Evolutionary conservation across 2,113 vertebrate genomes (phyloP).

Genomic region (Hippoglossus stenolepis): DNA sequence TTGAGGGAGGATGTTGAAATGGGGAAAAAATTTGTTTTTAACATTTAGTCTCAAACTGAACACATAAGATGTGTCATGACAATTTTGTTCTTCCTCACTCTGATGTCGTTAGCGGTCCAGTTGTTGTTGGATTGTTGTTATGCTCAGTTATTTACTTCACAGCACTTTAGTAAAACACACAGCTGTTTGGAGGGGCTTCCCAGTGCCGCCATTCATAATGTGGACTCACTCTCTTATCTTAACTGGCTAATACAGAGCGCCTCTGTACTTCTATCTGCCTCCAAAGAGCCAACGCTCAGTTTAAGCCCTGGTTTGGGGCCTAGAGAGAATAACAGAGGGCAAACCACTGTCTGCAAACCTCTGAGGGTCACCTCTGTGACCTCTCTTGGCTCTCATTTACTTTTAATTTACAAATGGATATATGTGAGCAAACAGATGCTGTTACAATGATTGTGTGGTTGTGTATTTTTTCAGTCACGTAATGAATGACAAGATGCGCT

Average conservation of each 20-base stretch:
- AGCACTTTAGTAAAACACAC: constrained; percentile 43
- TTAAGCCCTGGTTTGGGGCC: constrained; percentile 44
- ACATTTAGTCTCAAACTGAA: too few relatives aligned
- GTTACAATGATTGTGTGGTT: constrained; percentile 26
- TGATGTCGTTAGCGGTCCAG: not conserved
- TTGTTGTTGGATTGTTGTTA: too few relatives aligned
- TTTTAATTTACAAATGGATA: constrained; percentile 22
- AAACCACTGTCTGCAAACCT: constrained; percentile 16
- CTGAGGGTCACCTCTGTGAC: constrained; percentile 17
- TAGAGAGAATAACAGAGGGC: constrained; percentile 26
- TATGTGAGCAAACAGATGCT: constrained; percentile 9
- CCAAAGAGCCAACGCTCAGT: constrained; percentile 58
- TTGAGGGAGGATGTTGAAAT: too few relatives aligned
- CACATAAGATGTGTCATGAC: too few relatives aligned
- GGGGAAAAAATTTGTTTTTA: too few relatives aligned
- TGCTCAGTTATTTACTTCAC: constrained; percentile 36
- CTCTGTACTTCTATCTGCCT: constrained; percentile 65
- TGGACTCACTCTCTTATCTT: constrained; percentile 68
- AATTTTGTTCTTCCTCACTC: not conserved
- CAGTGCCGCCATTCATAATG: constrained; percentile 64
- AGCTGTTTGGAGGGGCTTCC: constrained; percentile 37
- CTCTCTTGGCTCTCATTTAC: constrained; percentile 16
- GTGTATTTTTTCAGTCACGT: constrained; percentile 24
- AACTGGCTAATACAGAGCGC: constrained; percentile 69
- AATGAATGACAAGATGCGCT: constrained; percentile 64